These are phyloP conservation scores for Spea bombifrons DNA, from an alignment of 2,113 vertebrate genomes.

Conservation along the genomic window DNA sequence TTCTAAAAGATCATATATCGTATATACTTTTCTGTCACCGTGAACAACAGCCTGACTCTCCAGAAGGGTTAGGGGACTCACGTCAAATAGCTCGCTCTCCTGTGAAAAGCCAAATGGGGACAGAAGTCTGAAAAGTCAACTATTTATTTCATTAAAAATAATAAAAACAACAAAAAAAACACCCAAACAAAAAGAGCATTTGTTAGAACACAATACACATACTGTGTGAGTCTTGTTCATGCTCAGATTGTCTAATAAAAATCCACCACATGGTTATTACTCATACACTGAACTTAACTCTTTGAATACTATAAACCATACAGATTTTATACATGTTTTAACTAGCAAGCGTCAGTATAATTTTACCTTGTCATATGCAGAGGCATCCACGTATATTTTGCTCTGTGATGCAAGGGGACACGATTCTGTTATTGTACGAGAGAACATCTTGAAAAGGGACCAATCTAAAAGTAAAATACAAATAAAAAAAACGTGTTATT, in stretches of 20 bases:
- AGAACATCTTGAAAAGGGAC: conserved; percentile 97
- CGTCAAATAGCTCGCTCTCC: conserved; percentile 82
- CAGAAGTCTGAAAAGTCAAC: not conserved
- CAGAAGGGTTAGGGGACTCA: conserved; percentile 71
- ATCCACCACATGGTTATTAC: too few species aligned
- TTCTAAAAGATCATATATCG: conserved; percentile 83
- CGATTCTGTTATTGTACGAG: conserved; percentile 86
- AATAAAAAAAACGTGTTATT: too few species aligned
- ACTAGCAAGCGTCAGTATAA: not conserved
- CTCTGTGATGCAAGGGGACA: conserved; percentile 91
- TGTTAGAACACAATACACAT: too few species aligned
- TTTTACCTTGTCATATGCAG: conserved; percentile 79
- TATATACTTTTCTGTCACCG: conserved; percentile 81
- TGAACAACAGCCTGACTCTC: conserved; percentile 75
- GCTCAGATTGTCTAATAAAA: too few species aligned
- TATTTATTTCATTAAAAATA: too few species aligned
- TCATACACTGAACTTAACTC: too few species aligned
- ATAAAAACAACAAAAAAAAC: too few species aligned
- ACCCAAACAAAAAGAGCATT: too few species aligned
- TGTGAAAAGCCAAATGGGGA: conserved; percentile 54
- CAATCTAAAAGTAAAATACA: conserved; percentile 73
- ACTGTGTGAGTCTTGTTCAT: too few species aligned
- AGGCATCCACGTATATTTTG: conserved; percentile 88
- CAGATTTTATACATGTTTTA: too few species aligned
- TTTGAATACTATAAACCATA: too few species aligned